Evolutionary conservation across 2,888 invertebrate species (phyloP).

Genomic region (Eudiplozoon nipponicum): DNA sequence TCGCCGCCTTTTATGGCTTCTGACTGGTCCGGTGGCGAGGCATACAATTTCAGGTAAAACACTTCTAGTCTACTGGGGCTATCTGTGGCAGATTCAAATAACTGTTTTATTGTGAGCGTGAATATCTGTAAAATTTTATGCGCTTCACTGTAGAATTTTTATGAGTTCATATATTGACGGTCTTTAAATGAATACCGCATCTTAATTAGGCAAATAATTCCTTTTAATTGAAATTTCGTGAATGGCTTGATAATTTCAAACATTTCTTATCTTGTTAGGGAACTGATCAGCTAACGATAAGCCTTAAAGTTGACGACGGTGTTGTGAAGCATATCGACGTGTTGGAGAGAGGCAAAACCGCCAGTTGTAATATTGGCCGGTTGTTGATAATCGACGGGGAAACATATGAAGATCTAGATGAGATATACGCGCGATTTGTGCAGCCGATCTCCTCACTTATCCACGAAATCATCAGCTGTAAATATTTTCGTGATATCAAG

Average conservation of each 20-base stretch:
- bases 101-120: too few relatives aligned
- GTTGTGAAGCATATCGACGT: conserved; percentile 85
- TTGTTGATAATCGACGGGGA: conserved; percentile 23
- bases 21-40: too few relatives aligned
- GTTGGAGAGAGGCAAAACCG: conserved; percentile 69
- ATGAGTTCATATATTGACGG: too few relatives aligned
- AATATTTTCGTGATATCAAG: conserved; percentile 33
- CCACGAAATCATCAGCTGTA: conserved; percentile 56
- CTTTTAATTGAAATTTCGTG: neutral
- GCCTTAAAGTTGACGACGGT: conserved; percentile 80
- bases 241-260: neutral
- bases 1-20: too few relatives aligned
- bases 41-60: too few relatives aligned
- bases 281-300: conserved; percentile 67
- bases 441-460: conserved; percentile 79
- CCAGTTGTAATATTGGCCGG: conserved; percentile 67
- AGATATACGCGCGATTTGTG: conserved; percentile 78
- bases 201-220: conserved; percentile 5
- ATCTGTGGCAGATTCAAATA: too few relatives aligned
- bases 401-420: conserved; percentile 89
- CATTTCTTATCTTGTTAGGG: too few relatives aligned
- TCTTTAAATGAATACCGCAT: too few relatives aligned
- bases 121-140: too few relatives aligned
- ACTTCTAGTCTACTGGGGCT: too few relatives aligned
- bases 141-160: too few relatives aligned